Conservation (phyloP, 2,797 vertebrate species). For the Mastacembelus armatus region DNA sequence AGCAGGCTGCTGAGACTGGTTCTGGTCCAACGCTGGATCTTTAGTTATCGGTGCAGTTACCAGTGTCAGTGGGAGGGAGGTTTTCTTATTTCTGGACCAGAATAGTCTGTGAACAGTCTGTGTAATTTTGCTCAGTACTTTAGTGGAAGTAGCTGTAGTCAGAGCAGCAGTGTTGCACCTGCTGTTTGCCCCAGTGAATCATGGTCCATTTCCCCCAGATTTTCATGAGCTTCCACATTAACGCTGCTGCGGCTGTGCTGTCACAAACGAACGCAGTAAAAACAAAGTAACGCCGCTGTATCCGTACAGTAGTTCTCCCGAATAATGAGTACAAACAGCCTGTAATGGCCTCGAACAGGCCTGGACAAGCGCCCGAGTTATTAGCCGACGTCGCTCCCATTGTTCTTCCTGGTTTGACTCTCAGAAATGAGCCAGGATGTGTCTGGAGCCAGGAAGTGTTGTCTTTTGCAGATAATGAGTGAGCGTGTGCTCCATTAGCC, state of each 20-base stretch:
- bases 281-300: slow-evolving; percentile 9
- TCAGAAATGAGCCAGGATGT: slow-evolving; percentile 45
- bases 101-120: neutral
- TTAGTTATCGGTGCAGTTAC: too few species aligned
- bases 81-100: too few species aligned
- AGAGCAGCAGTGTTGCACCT: neutral
- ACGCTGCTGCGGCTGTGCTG: neutral
- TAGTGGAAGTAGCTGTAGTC: neutral
- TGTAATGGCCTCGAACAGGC: slow-evolving; percentile 11
- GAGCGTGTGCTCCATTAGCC: slow-evolving; percentile 51
- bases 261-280: slow-evolving; percentile 6
- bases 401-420: slow-evolving; percentile 49
- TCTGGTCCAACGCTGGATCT: too few species aligned
- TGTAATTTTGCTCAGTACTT: neutral
- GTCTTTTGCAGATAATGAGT: slow-evolving; percentile 59
- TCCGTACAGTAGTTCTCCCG: neutral
- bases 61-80: too few species aligned
- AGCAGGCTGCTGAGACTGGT: too few species aligned
- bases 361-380: slow-evolving; percentile 47
- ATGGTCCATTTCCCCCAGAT: neutral
- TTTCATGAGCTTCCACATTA: neutral
- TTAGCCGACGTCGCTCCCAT: slow-evolving; percentile 34
- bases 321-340: slow-evolving; percentile 36
- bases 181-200: neutral
- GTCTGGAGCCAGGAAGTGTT: slow-evolving; percentile 45